These are phyloP conservation scores for Lydus trimaculatus DNA, from an alignment of 2,888 invertebrate genomes.

Conservation along the genomic window DNA sequence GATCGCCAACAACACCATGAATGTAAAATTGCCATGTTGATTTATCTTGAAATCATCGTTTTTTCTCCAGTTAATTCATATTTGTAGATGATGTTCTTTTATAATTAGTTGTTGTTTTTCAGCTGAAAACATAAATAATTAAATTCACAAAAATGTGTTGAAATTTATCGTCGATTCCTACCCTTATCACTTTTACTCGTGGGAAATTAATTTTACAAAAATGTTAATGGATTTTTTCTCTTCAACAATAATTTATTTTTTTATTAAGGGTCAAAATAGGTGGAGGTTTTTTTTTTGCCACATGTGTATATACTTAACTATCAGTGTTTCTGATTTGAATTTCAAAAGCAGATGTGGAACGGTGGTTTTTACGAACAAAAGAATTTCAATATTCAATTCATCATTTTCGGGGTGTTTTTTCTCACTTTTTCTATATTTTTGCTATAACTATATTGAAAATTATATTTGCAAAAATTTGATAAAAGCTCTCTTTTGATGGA, in stretches of 20 bases:
- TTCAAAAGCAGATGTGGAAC: not conserved
- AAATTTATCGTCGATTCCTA: not conserved
- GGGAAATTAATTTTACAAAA: not conserved
- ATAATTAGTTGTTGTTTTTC: slow-evolving; percentile 7
- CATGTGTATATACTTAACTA: not conserved
- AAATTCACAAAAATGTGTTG: not conserved
- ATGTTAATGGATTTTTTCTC: not conserved
- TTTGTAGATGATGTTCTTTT: slow-evolving; percentile 1
- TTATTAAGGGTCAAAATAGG: not conserved
- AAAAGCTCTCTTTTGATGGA: too few relatives aligned
- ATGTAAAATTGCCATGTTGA: slow-evolving; percentile 73
- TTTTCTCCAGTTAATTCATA: not conserved
- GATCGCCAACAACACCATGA: slow-evolving; percentile 82
- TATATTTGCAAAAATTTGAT: too few relatives aligned
- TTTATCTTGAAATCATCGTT: slow-evolving; percentile 21
- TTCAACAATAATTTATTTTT: not conserved
- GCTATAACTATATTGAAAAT: too few relatives aligned
- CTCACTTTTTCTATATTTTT: too few relatives aligned
- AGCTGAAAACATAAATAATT: slow-evolving; percentile 16
- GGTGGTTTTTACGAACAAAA: not conserved
- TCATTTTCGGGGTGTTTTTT: not conserved
- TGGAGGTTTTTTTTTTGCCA: not conserved
- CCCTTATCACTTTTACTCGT: not conserved
- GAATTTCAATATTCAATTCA: not conserved
- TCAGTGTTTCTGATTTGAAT: not conserved